phyloP scores from a whole-genome alignment of 2,888 invertebrate species.

The Cataglyphis cursor region DNA sequence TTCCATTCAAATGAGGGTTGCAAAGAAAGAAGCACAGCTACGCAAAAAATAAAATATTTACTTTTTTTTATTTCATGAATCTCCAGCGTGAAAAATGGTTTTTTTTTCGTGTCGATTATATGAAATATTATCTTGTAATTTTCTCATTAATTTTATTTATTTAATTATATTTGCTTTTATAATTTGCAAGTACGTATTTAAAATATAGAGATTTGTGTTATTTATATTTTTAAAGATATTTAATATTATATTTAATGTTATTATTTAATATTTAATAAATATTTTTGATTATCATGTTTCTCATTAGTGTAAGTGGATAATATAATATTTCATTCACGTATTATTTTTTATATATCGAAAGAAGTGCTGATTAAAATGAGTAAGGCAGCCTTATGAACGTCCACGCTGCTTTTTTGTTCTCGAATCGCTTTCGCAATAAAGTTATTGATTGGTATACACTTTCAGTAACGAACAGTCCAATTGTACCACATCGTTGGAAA shows the following conservation, averaged over 20 bases:
- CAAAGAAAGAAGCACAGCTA: background rate
- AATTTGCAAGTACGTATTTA: background rate
- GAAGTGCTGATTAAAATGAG: slow-evolving; percentile 33
- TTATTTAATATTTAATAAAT: background rate
- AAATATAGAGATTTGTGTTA: background rate
- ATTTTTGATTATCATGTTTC: background rate
- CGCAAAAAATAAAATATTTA: background rate
- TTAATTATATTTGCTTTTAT: background rate
- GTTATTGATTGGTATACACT: slow-evolving; percentile 50
- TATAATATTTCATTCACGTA: background rate
- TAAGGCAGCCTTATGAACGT: background rate
- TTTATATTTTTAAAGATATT: background rate
- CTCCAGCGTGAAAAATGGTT: background rate
- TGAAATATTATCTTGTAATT: background rate
- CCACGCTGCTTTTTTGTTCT: slow-evolving; percentile 10
- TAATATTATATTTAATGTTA: background rate
- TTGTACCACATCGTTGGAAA: slow-evolving; percentile 18
- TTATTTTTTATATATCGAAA: slow-evolving; percentile 17
- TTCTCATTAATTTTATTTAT: background rate
- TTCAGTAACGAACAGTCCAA: slow-evolving; percentile 45
- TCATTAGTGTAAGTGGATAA: background rate
- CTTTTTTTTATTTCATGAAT: background rate
- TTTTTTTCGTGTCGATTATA: background rate
- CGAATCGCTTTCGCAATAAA: background rate
- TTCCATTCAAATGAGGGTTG: background rate